phyloP scores from a whole-genome alignment of 2,888 invertebrate genomes.

The Andrena fulva region DNA sequence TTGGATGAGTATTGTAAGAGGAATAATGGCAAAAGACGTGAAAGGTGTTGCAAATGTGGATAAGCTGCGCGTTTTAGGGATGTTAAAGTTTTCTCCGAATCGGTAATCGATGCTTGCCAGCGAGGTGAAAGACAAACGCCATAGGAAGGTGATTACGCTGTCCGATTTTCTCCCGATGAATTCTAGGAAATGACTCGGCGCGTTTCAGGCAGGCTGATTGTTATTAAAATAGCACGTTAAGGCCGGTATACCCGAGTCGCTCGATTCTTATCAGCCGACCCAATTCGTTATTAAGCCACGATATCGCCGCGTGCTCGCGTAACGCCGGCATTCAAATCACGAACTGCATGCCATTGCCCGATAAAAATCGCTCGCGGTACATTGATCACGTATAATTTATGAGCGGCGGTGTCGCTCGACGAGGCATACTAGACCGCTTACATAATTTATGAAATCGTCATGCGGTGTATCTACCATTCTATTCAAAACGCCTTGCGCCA shows the following conservation, averaged over 20 bases:
- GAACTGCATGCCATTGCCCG: constrained; percentile 4
- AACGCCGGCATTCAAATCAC: constrained; percentile 46
- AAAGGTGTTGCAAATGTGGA: neutral
- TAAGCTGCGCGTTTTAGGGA: neutral
- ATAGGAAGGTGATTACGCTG: neutral
- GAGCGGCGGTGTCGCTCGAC: constrained; percentile 29
- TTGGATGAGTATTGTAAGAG: no score
- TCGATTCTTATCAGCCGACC: constrained; percentile 43
- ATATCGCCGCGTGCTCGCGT: constrained; percentile 20
- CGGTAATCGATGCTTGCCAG: neutral
- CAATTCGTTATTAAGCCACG: constrained; percentile 27
- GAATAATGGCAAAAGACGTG: no score
- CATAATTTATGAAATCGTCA: constrained; percentile 56
- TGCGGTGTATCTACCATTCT: constrained; percentile 13
- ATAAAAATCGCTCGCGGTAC: constrained; percentile 50
- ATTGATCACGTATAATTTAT: constrained; percentile 54
- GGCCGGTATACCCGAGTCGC: neutral
- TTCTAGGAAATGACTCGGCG: constrained; percentile 5
- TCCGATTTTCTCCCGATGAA: constrained; percentile 11
- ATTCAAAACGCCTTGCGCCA: constrained; percentile 7
- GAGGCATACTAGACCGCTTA: constrained; percentile 38
- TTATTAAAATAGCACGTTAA: constrained; percentile 10
- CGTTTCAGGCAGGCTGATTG: neutral
- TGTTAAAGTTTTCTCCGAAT: no score
- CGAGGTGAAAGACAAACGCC: neutral